phyloP scores from a whole-genome alignment of 2,797 vertebrate genomes.

The Pseudochromis fuscus region DNA sequence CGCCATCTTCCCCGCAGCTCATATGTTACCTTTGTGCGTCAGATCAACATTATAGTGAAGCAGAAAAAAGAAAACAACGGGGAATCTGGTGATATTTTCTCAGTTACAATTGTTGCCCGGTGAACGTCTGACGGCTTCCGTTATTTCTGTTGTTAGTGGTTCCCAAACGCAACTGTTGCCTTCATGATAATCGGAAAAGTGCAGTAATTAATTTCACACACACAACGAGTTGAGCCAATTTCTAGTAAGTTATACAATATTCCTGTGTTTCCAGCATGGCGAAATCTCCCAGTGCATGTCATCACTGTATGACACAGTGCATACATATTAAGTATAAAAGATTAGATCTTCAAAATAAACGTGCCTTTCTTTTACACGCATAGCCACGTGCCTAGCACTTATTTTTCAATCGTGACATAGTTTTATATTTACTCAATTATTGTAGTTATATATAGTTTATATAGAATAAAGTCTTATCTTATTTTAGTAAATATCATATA shows the following conservation, averaged over 20 bases:
- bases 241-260: neutral
- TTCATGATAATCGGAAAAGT: neutral
- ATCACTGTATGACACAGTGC: neutral
- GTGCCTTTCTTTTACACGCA: neutral
- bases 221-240: neutral
- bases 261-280: neutral
- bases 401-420: no score
- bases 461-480: no score
- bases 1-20: rapidly evolving
- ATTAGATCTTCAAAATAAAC: neutral
- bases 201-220: neutral
- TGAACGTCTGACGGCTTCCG: slow-evolving; percentile 24
- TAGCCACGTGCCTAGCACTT: no score
- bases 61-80: neutral
- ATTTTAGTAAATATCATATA: no score
- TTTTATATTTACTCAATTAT: no score
- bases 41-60: neutral
- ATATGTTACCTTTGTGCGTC: neutral
- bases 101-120: slow-evolving; percentile 15
- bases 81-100: neutral
- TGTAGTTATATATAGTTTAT: no score
- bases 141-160: neutral
- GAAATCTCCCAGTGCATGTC: neutral
- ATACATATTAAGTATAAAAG: neutral
- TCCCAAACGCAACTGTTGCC: slow-evolving; percentile 36